A percentile compares a stretch with the other conserved stretches of the same genome.
These are phyloP conservation scores for Polyergus mexicanus DNA, from an alignment of 1,140 invertebrate species.

Conservation along the genomic window DNA sequence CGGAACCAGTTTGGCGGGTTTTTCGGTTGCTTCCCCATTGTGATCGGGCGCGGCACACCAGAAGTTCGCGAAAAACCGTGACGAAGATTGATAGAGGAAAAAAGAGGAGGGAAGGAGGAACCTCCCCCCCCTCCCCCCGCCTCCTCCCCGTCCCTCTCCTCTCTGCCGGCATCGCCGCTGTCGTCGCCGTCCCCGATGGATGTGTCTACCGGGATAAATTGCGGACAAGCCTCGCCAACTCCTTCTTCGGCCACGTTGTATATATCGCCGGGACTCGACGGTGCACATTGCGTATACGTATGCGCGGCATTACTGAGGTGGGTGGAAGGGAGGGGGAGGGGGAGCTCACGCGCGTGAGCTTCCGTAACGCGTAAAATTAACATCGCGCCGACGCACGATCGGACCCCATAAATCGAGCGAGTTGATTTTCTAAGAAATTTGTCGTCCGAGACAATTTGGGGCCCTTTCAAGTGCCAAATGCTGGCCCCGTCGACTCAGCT, in stretches of 20 bases:
- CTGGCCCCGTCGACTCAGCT: not conserved
- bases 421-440: constrained; percentile 54
- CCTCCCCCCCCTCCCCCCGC: not conserved
- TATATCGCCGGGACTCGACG: constrained; percentile 50
- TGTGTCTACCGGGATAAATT: constrained; percentile 56
- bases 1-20: constrained; percentile 61
- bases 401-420: constrained; percentile 28
- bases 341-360: not conserved
- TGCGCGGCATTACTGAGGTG: not conserved
- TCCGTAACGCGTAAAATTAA: constrained; percentile 62
- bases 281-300: not conserved
- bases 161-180: not conserved
- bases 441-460: constrained; percentile 28
- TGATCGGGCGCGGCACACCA: constrained; percentile 57
- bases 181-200: constrained; percentile 43
- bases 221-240: constrained; percentile 49
- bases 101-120: not conserved
- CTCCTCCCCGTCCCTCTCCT: no score
- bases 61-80: constrained; percentile 62
- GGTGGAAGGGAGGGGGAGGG: no score
- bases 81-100: constrained; percentile 57
- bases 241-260: constrained; percentile 38
- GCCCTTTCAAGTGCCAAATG: constrained; percentile 26
- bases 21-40: constrained; percentile 61
- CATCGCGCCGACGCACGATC: constrained; percentile 7